phyloP scores from a whole-genome alignment of 2,797 vertebrate genomes.

The Harpagifer antarcticus region DNA sequence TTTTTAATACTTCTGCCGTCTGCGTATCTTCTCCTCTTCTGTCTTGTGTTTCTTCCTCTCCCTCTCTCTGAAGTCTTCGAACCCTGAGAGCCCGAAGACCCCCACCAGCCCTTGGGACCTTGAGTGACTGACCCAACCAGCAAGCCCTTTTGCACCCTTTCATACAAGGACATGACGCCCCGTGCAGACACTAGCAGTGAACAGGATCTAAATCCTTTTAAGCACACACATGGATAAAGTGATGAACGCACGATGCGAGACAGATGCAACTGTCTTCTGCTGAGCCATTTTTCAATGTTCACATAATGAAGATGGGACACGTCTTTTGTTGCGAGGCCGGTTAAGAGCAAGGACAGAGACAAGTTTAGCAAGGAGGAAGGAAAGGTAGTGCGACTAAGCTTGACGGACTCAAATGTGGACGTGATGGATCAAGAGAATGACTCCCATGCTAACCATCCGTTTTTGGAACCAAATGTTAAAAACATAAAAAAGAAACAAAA shows the following conservation, averaged over 20 bases:
- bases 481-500: constrained; percentile 30
- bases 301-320: constrained; percentile 54
- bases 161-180: constrained; percentile 72
- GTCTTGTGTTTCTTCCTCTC: constrained; percentile 85
- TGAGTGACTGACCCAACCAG: constrained; percentile 85
- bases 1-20: constrained; percentile 66
- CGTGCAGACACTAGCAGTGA: constrained; percentile 59
- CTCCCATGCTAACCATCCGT: constrained; percentile 26
- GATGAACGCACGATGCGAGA: constrained; percentile 65
- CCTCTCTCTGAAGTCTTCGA: constrained; percentile 86
- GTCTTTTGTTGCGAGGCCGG: constrained; percentile 40
- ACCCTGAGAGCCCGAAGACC: constrained; percentile 86
- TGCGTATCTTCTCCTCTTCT: constrained; percentile 82
- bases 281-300: constrained; percentile 77
- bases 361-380: constrained; percentile 42
- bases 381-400: constrained; percentile 28
- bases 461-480: constrained; percentile 61
- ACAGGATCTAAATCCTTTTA: constrained; percentile 61
- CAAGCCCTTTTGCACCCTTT: constrained; percentile 68
- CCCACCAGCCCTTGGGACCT: constrained; percentile 86
- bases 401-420: constrained; percentile 44
- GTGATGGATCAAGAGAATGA: constrained; percentile 47
- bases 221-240: constrained; percentile 49
- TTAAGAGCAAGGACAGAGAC: constrained; percentile 41
- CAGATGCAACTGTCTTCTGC: constrained; percentile 61